Evolutionary conservation across 2,888 invertebrate genomes (phyloP).

Genomic region (Scrobipalpa costella): DNA sequence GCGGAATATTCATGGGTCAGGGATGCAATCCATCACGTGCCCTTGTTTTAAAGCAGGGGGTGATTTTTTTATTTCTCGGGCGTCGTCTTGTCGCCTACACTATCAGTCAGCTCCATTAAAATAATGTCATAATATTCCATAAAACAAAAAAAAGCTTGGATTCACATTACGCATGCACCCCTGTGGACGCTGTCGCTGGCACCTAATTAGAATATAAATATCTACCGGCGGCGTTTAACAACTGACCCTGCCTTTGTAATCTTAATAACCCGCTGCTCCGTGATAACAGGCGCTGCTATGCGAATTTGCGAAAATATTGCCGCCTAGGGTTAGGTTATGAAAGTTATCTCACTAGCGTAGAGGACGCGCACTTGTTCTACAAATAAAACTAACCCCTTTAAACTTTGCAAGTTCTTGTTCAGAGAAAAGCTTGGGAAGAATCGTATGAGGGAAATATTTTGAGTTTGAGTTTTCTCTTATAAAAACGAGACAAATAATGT

Average conservation of each 20-base stretch:
- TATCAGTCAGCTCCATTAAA: conserved; percentile 50
- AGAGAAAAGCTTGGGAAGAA: neutral
- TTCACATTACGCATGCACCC: conserved; percentile 73
- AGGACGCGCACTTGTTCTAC: neutral
- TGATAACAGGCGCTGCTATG: conserved; percentile 49
- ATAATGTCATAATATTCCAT: conserved; percentile 65
- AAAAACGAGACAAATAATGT: too few relatives aligned
- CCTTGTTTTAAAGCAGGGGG: conserved; percentile 20
- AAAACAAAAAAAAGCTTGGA: conserved; percentile 56
- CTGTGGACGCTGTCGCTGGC: conserved; percentile 60
- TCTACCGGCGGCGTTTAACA: conserved; percentile 64
- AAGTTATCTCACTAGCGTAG: conserved; percentile 7
- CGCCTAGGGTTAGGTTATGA: conserved; percentile 28
- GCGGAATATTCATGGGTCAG: conserved; percentile 30
- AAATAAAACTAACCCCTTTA: neutral
- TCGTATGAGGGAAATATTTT: neutral
- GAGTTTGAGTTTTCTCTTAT: too few relatives aligned
- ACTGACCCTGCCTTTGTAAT: conserved; percentile 70
- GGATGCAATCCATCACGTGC: conserved; percentile 29
- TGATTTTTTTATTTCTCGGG: conserved; percentile 23
- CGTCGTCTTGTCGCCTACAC: conserved; percentile 35
- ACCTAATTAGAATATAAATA: conserved; percentile 76
- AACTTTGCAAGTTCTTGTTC: neutral
- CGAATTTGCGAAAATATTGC: conserved; percentile 50
- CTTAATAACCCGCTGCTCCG: conserved; percentile 57